Conservation (phyloP, 2,888 invertebrate species). For the Laothoe populi region DNA sequence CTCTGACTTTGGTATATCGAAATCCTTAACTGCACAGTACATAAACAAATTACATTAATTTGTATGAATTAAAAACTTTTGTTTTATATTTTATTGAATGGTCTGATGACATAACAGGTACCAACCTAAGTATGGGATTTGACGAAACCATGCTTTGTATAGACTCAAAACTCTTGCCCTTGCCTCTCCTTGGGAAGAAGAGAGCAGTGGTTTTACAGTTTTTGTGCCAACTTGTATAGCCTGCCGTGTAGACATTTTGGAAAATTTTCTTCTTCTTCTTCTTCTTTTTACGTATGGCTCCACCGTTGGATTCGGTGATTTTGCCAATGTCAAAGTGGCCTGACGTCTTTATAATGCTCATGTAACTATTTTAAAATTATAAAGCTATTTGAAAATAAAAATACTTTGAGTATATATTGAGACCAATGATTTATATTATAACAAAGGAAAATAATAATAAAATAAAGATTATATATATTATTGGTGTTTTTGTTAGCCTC, state of each 20-base stretch:
- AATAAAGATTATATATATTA: too few relatives aligned
- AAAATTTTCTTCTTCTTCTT: constrained; percentile 19
- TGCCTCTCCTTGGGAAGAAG: constrained; percentile 91
- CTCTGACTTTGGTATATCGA: constrained; percentile 91
- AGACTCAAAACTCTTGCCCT: constrained; percentile 92
- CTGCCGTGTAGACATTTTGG: constrained; percentile 67
- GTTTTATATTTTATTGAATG: not conserved
- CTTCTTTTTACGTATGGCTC: too few relatives aligned
- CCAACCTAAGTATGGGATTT: constrained; percentile 94
- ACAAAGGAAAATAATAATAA: too few relatives aligned
- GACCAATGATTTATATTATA: too few relatives aligned
- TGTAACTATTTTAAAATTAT: too few relatives aligned
- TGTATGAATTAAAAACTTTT: too few relatives aligned
- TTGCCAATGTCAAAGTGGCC: too few relatives aligned
- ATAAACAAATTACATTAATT: constrained; percentile 24
- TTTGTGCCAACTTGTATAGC: constrained; percentile 78
- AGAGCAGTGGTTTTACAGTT: constrained; percentile 94
- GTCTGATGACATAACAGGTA: constrained; percentile 77
- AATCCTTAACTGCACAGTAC: constrained; percentile 89
- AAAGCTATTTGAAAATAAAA: too few relatives aligned
- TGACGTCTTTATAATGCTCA: too few relatives aligned
- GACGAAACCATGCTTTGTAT: constrained; percentile 97
- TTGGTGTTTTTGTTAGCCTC: too few relatives aligned
- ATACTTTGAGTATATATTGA: too few relatives aligned
- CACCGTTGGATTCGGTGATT: too few relatives aligned